Base-by-base conservation (phyloP, 2,797 vertebrate genomes). In the Bradypus variegatus region DNA sequence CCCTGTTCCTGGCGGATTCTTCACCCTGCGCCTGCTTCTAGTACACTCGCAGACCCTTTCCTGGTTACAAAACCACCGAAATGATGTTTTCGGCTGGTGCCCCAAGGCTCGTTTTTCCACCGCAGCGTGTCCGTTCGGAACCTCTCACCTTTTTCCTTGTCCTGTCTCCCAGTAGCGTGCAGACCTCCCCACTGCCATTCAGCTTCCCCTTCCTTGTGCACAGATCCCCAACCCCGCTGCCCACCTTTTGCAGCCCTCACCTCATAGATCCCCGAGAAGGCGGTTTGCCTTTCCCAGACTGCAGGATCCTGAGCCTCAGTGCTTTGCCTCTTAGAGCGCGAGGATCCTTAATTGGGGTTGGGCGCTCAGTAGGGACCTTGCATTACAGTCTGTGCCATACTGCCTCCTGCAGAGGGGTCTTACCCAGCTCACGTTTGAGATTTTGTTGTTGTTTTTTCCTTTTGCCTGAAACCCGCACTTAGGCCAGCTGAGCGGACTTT, bases 401-500 rank as follows among this genome's bases (percentile, higher is more conserved):
- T 64, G 41, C 41, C 85, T 15, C 62, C 86, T 50, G 90, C 85
- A 13, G 75, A 8, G 6, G 31, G 14, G 76, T 67, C 72, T 67
- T 41, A 23, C 50, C 78, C 25, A 38, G 79, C 69, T 76, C 33
- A 25, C 3, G 4, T 27, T n/a, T 38, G 72, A 67, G 86, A 64
- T 91, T 92, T 85, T 58, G 55, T 8, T 77, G 67, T 82, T 16
- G 15, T 36, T 18, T 88, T 95, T 90, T 31, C 29, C 27, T 55
- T 85, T 92, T 85, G 64, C 80, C n/a, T 65, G 81, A 93, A 87
- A 45, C n/a, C 70, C 73, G 18, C 85, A 55, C 92, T 80, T 62
- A 18, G 65, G 76, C 78, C 55, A 7, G 33, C 45, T 33, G 48
- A 80, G 38, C 67, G 21, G 78, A 91, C 85, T 86, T 67, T 48